Base-by-base conservation (phyloP, 2,888 invertebrate genomes). In the Melieria omissa region DNA sequence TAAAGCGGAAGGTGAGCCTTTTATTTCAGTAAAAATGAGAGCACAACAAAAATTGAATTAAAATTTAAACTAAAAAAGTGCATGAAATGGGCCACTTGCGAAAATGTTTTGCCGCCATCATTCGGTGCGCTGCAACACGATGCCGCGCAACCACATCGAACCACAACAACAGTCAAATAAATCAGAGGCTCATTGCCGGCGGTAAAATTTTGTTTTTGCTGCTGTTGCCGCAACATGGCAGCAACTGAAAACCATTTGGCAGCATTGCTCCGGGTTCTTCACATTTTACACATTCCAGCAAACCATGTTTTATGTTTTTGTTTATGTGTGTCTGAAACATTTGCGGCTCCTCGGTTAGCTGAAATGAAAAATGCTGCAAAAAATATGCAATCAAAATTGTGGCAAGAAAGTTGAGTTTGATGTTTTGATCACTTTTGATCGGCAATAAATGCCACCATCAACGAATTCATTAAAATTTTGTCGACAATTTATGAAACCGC, bases 371-470 rank as follows among this genome's bases (percentile, higher is more conserved):
- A 12, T 14, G 52, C 52, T 14, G 49, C 49, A 7, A 55, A 10
- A 55, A 8, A 29, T 5, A 12, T 57, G 29, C 29, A 16, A 10
- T 29, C 9, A 4, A 57, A 57, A 16, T 16, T 57, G 16, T 9
- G 9, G 55, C 41, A 12, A 4, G 41, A 12, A 4, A 49, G 29
- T 55, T n/a, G 41, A n/a, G 41, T 41, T 46, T 69, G 54, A 63
- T 57, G 69, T 63, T 55, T 55, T 54, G 63, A 62, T 42, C 55
- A 62, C 52, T 47, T 69, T 69, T 69, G 55, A 69, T 69, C n/a
- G 69, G 42, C 54, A 62, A 54, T 69, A 69, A 69, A 69, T 69
- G 69, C 69, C 69, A 69, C 69, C 69, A 69, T 63, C 63, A 69
- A 46, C 45, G 69, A 63, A 67, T 16, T 41, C 58, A 67, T 60